phyloP scores from a whole-genome alignment of 2,888 invertebrate species.

The Plagodis pulveraria region DNA sequence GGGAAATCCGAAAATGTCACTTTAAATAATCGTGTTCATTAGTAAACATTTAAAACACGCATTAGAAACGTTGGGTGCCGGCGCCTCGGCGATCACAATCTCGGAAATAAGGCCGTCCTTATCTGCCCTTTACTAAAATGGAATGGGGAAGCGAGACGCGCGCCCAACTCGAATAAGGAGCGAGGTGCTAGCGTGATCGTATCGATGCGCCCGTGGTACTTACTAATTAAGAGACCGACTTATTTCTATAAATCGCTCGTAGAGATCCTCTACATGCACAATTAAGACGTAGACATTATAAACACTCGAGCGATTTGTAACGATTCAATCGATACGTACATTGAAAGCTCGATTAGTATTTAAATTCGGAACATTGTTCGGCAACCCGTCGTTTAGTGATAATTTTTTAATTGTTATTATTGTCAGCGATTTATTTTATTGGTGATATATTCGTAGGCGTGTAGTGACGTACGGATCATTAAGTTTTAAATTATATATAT shows the following conservation, averaged over 20 bases:
- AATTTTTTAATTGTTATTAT: conserved; percentile 72
- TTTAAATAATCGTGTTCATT: conserved; percentile 84
- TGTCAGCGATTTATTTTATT: conserved; percentile 51
- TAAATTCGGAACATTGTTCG: conserved; percentile 67
- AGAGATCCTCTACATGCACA: conserved; percentile 55
- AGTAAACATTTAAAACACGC: conserved; percentile 83
- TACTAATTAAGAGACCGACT: conserved; percentile 75
- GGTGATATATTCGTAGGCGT: conserved; percentile 28
- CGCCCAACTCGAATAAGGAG: conserved; percentile 60
- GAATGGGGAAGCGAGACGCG: conserved; percentile 45
- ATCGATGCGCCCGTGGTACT: conserved; percentile 70
- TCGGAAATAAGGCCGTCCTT: conserved; percentile 58
- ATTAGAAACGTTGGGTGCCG: conserved; percentile 80
- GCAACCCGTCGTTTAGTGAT: conserved; percentile 73
- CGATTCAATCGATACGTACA: conserved; percentile 63
- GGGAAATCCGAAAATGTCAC: conserved; percentile 82
- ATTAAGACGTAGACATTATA: conserved; percentile 71
- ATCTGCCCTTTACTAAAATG: conserved; percentile 36
- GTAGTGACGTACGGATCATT: conserved; percentile 26
- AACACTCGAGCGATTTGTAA: conserved; percentile 57
- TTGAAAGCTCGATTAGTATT: conserved; percentile 61
- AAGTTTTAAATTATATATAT: conserved; percentile 33
- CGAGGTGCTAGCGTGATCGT: conserved; percentile 73
- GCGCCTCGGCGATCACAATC: conserved; percentile 76
- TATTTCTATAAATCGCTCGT: conserved; percentile 48